Percentiles rank a stretch among this genome's conserved stretches.
Evolutionary conservation across 2,113 vertebrate species (phyloP).

Genomic region (Notiomystis cincta): DNA sequence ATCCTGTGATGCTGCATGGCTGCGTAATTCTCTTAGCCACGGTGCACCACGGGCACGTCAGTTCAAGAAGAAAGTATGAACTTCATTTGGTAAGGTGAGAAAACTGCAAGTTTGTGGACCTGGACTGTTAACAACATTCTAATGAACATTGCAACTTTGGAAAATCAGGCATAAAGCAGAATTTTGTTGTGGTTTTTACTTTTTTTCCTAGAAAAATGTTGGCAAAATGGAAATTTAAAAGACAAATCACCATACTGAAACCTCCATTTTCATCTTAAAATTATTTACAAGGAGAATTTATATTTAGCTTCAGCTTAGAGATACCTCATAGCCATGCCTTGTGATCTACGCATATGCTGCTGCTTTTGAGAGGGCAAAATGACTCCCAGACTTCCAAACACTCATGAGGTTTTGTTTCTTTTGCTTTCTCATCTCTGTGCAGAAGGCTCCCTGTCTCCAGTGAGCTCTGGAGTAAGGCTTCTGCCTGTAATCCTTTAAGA

Average conservation of each 20-base stretch:
- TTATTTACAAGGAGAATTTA: background rate
- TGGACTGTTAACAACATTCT: background rate
- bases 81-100: background rate
- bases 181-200: background rate
- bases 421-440: background rate
- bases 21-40: background rate
- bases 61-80: background rate
- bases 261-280: background rate
- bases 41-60: background rate
- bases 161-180: background rate
- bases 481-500: background rate
- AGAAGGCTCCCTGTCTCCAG: background rate
- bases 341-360: background rate
- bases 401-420: background rate
- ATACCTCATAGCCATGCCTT: background rate
- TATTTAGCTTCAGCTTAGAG: background rate
- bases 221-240: background rate
- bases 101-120: background rate
- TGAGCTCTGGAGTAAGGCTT: background rate
- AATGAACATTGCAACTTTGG: background rate
- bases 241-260: background rate
- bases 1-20: accelerated
- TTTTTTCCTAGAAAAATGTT: background rate
- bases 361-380: background rate
- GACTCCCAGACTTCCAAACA: background rate